Conservation (phyloP, 2,888 invertebrate genomes). For the Oeneis ivallda region DNA sequence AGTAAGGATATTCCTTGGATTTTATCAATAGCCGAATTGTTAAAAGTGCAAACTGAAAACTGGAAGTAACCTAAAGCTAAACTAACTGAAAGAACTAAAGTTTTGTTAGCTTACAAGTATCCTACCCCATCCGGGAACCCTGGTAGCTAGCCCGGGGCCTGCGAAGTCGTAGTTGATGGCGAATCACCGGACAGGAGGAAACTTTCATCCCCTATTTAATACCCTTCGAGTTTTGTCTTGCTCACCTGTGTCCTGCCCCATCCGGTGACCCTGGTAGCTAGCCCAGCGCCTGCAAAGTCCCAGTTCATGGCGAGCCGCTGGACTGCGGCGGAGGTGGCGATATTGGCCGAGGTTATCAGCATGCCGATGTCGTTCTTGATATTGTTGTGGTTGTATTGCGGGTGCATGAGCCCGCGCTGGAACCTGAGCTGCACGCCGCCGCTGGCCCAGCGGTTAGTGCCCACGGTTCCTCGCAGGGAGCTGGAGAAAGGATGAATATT, state of each 20-base stretch:
- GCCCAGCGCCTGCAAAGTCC: conserved; percentile 40
- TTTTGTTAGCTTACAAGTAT: conserved; percentile 42
- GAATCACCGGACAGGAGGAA: conserved; percentile 15
- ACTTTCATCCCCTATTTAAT: too few species aligned
- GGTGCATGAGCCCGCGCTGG: conserved; percentile 57
- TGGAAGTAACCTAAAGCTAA: too few species aligned
- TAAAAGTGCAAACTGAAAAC: too few species aligned
- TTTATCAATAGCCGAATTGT: too few species aligned
- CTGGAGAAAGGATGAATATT: conserved; percentile 40
- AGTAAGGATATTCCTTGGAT: too few species aligned
- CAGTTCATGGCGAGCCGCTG: conserved; percentile 37
- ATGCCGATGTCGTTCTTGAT: conserved; percentile 52
- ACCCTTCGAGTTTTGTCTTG: too few species aligned
- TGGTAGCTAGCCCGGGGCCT: conserved; percentile 39
- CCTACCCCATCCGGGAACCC: conserved; percentile 50
- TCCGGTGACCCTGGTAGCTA: conserved; percentile 44
- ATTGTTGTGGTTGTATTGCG: conserved; percentile 48
- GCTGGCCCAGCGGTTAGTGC: conserved; percentile 59
- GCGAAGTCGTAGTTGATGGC: conserved; percentile 40
- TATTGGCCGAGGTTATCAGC: conserved; percentile 38
- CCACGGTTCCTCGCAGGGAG: conserved; percentile 55
- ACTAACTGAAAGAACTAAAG: too few species aligned
- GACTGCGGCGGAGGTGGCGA: conserved; percentile 34
- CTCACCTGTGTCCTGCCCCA: conserved; percentile 50
- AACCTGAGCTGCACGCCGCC: conserved; percentile 50